Percentiles rank a stretch among this genome's conserved stretches.
Evolutionary conservation across 2,888 invertebrate species (phyloP).

Genomic region (Caenorhabditis angaria): DNA sequence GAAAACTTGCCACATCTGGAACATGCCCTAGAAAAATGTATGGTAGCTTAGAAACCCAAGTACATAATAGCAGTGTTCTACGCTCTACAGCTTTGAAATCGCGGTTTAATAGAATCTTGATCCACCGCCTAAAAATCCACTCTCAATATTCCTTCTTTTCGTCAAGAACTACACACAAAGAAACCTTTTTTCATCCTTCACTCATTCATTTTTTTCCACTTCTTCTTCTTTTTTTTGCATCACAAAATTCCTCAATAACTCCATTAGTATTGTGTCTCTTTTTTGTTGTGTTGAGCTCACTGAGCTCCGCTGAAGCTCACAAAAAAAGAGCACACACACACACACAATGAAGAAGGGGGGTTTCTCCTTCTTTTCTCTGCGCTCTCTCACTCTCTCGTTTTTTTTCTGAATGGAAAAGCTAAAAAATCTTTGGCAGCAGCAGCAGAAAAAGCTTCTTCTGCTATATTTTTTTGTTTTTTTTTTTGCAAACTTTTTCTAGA

Average conservation of each 20-base stretch:
- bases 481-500: too few species aligned
- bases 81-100: too few species aligned
- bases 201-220: neutral
- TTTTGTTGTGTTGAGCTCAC: neutral
- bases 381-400: neutral
- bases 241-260: neutral
- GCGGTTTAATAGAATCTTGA: too few species aligned
- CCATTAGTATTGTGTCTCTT: slow-evolving; percentile 7
- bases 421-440: slow-evolving; percentile 3
- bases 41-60: too few species aligned
- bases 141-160: neutral
- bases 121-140: too few species aligned
- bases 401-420: neutral
- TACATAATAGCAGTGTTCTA: too few species aligned
- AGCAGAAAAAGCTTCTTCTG: too few species aligned
- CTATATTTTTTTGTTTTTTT: too few species aligned
- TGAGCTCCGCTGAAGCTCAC: neutral
- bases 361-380: neutral
- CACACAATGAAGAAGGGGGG: neutral
- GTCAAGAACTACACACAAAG: neutral
- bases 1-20: too few species aligned
- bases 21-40: too few species aligned
- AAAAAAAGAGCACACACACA: neutral
- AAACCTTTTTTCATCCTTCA: neutral
- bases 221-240: neutral